Percentiles rank a stretch among this genome's conserved stretches.
Evolutionary conservation across 1,140 invertebrate species (phyloP).

Genomic region (Brachionus manjavacas): DNA sequence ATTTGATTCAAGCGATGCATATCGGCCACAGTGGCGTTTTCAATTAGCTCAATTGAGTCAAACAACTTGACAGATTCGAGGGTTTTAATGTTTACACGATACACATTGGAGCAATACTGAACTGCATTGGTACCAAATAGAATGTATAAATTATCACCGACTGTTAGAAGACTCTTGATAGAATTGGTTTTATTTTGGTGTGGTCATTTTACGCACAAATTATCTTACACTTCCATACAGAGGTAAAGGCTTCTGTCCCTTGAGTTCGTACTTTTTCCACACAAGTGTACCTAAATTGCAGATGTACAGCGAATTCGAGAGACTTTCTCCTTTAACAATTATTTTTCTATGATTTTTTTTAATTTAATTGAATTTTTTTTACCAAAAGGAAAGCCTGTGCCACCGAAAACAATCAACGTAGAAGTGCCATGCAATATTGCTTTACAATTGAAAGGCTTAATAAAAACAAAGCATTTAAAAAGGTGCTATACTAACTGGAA

Average conservation of each 20-base stretch:
- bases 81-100: constrained; percentile 13
- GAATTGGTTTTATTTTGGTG: neutral
- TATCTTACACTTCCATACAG: constrained; percentile 32
- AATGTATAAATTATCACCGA: constrained; percentile 26
- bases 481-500: constrained; percentile 9
- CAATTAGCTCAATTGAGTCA: constrained; percentile 7
- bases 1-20: neutral
- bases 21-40: neutral
- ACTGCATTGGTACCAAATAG: constrained; percentile 35
- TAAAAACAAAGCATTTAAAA: neutral
- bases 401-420: constrained; percentile 12
- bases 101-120: constrained; percentile 38
- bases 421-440: neutral
- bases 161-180: constrained; percentile 9
- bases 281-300: constrained; percentile 34
- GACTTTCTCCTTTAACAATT: constrained; percentile 1
- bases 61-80: neutral
- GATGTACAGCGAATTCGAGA: constrained; percentile 32
- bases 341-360: neutral
- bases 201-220: neutral
- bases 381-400: constrained; percentile 41
- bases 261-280: constrained; percentile 11
- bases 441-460: neutral
- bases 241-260: neutral
- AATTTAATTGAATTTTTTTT: neutral